Evolutionary conservation across 2,797 vertebrate species (phyloP), one percentile per base, ranked within the genome.

Genomic region (Sebastolobus altivelis): DNA sequence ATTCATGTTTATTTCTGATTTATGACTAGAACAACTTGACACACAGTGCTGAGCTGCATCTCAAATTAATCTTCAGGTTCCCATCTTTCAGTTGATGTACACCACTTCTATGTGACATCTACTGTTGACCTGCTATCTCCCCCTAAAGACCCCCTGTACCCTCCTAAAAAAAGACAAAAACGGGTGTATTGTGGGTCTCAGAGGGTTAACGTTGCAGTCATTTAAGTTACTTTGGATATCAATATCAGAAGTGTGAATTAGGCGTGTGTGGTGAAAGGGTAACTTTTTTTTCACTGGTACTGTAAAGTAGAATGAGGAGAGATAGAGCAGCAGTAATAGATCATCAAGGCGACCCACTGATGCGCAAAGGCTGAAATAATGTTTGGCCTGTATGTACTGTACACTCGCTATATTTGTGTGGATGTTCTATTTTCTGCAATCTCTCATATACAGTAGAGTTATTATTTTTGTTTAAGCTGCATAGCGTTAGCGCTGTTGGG

Each of bases 331-430:
- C 13, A 12, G 58, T 5, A 35, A 55, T 33, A 55, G 11, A 31
- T 43, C 54, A 82, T 81, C 79, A 80, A 72, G 70, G 69, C 29
- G 49, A 38, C 65, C 63, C 83, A 68, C 68, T 79, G 68, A 67
- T 69, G 46, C 37, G n/a, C 73, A 70, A 75, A 56, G 70, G 61
- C 71, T 77, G 60, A 75, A 74, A 73, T 75, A 27, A 73, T 69
- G 40, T 80, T 55, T 2, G 3, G 22, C 67, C 73, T 71, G 55
- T 60, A 13, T 43, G 69, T 67, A 38, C 46, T 43, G 69, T 67
- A 38, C 46, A 8, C 46, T 4, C 66, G 18, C 9, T 60, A 18
- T 54, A 13, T 77, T 61, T 52, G 55, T 69, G 58, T 75, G 59
- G 61, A 72, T n/a, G 37, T 72, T 70, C 27, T 37, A 62, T 29